Evolutionary conservation across 2,113 vertebrate genomes (phyloP), one percentile per base, ranked within the genome.

Genomic region (Neotragus pygmaeus): DNA sequence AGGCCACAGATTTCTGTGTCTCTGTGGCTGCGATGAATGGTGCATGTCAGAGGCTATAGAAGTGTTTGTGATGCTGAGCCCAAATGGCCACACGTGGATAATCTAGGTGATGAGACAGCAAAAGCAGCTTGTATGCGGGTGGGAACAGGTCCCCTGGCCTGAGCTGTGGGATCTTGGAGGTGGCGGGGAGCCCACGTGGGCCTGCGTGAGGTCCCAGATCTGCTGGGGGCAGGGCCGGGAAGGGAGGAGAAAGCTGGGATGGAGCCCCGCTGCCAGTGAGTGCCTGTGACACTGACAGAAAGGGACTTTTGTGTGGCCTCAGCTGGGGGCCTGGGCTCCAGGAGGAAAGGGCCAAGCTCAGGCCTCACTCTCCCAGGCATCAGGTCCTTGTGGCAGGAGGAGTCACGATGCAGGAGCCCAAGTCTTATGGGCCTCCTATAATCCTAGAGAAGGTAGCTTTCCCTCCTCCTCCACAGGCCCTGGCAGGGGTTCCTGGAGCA

Each of bases 381-480:
- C 47, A 10, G 36, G 27, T 49, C 64, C 12, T 0, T 14, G 33
- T 36, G 49, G 33, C 33, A 21, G 66, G 7, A 47, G 33, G 2
- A 0, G 23, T n/a, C 86, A 80, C 4, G 0, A 60, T 3, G 2
- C 27, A 36, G 43, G 27, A 62, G 51, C 30, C 27, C 27, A 45
- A 70, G 53, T 1, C 36, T 57, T 57, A 15, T 4, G 47, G 33
- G 39, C 6, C 36, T 51, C 30, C 39, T 33, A 9, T 49, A 21
- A 30, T 15, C 53, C 7, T 1, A 0, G 1, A 5, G 16, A 25
- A 19, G 43, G 64, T 51, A 9, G 6, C 53, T 14, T 5, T 27
- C 30, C 83, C 3, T 5, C 39, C 45, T 2, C 0, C 0, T 11
- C 3, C 2, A 0, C 0, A 0, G 9, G 73, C 57, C 2, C 1